Evolutionary conservation across 1,140 invertebrate species (phyloP).

Genomic region (Cydia fagiglandana): DNA sequence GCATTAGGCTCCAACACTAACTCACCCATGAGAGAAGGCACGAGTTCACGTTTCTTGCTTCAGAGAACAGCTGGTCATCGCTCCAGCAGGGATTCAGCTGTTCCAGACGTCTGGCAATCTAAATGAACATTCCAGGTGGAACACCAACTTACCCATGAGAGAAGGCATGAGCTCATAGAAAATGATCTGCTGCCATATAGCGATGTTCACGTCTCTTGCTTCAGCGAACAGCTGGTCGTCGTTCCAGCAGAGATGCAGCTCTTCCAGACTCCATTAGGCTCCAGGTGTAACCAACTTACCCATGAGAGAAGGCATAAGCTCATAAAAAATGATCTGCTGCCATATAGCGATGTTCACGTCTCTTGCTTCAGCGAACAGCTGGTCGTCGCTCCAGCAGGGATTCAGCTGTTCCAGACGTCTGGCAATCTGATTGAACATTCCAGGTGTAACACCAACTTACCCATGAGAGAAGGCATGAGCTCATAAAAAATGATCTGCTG

Average conservation of each 20-base stretch:
- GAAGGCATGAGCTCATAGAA: too few species aligned
- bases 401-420: neutral
- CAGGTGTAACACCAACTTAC: constrained; percentile 46
- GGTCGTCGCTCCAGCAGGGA: constrained; percentile 20
- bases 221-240: too few species aligned
- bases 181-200: too few species aligned
- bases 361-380: constrained; percentile 82
- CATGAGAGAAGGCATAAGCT: constrained; percentile 81
- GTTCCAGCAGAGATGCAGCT: too few species aligned
- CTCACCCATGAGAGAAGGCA: too few species aligned
- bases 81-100: too few species aligned
- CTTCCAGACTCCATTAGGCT: neutral
- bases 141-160: too few species aligned
- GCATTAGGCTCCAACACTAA: too few species aligned
- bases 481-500: constrained; percentile 83
- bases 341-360: constrained; percentile 80
- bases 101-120: neutral
- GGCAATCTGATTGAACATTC: too few species aligned
- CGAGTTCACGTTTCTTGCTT: too few species aligned
- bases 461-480: constrained; percentile 81
- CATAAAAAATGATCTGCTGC: constrained; percentile 82
- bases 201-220: too few species aligned
- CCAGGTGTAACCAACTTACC: constrained; percentile 53
- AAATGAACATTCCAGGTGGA: neutral
- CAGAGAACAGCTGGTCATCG: too few species aligned